These are phyloP conservation scores for Clarias gariepinus DNA, from an alignment of 2,113 vertebrate species.

Conservation along the genomic window DNA sequence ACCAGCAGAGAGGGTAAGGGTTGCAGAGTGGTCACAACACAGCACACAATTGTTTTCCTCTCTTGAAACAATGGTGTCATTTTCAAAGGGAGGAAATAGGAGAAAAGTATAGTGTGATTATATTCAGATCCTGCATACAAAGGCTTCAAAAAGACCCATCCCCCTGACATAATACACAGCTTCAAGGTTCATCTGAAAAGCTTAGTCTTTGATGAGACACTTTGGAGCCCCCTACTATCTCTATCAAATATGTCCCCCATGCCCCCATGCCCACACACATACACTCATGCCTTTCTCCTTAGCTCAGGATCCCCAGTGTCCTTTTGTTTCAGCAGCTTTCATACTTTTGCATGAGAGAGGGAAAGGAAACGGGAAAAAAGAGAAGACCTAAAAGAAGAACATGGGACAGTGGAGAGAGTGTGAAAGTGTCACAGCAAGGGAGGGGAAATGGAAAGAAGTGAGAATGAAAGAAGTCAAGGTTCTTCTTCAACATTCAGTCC, in stretches of 20 bases:
- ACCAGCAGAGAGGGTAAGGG: constrained; percentile 35
- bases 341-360: constrained; percentile 54
- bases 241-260: constrained; percentile 19
- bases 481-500: background rate
- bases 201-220: constrained; percentile 38
- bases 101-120: constrained; percentile 44
- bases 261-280: constrained; percentile 14
- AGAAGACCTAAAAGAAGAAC: constrained; percentile 19
- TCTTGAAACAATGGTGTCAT: constrained; percentile 41
- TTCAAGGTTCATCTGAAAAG: constrained; percentile 32
- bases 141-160: constrained; percentile 44
- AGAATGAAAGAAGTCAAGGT: background rate
- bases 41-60: constrained; percentile 28
- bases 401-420: constrained; percentile 30
- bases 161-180: constrained; percentile 22
- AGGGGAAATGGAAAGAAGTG: constrained; percentile 7
- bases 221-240: constrained; percentile 35
- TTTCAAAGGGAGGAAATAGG: constrained; percentile 50
- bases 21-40: constrained; percentile 41
- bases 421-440: constrained; percentile 40
- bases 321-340: constrained; percentile 49
- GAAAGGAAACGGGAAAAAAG: constrained; percentile 45
- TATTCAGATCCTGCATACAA: constrained; percentile 51
- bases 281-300: constrained; percentile 17
- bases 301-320: constrained; percentile 12